These are phyloP conservation scores for Guaruba guarouba DNA, from an alignment of 2,113 vertebrate species.

Conservation along the genomic window DNA sequence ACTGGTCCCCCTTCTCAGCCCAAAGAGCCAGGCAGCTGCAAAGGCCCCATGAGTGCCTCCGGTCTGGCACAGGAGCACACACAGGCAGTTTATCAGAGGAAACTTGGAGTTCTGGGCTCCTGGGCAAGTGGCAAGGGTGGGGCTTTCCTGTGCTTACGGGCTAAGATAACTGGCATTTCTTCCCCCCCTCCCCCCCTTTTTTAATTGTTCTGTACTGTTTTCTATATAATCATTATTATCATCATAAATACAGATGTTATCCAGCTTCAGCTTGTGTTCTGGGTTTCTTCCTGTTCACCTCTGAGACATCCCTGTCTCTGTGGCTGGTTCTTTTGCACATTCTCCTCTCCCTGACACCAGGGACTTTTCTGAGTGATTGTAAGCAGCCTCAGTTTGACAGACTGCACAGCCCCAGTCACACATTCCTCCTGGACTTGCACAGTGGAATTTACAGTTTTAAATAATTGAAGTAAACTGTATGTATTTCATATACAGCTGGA, in stretches of 20 bases:
- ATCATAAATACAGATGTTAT: slow-evolving; percentile 48
- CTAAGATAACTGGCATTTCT: slow-evolving; percentile 41
- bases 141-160: slow-evolving; percentile 39
- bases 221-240: slow-evolving; percentile 45
- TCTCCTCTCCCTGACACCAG: background rate
- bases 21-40: background rate
- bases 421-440: slow-evolving; percentile 24
- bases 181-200: background rate
- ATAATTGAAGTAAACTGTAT: slow-evolving; percentile 18
- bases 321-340: background rate
- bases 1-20: background rate
- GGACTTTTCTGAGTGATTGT: slow-evolving; percentile 15
- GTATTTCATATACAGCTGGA: slow-evolving; percentile 15
- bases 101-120: background rate
- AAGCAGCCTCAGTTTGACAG: slow-evolving; percentile 28
- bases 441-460: slow-evolving; percentile 35
- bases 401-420: slow-evolving; percentile 34
- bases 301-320: background rate
- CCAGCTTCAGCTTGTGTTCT: background rate
- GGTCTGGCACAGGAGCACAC: background rate
- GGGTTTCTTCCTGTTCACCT: slow-evolving; percentile 34
- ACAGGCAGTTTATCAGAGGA: background rate
- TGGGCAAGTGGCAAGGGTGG: slow-evolving; percentile 44
- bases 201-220: slow-evolving; percentile 39
- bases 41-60: background rate